Evolutionary conservation across 2,113 vertebrate genomes (phyloP), one percentile per base, ranked within the genome.

Genomic region (Hyperoodon ampullatus): DNA sequence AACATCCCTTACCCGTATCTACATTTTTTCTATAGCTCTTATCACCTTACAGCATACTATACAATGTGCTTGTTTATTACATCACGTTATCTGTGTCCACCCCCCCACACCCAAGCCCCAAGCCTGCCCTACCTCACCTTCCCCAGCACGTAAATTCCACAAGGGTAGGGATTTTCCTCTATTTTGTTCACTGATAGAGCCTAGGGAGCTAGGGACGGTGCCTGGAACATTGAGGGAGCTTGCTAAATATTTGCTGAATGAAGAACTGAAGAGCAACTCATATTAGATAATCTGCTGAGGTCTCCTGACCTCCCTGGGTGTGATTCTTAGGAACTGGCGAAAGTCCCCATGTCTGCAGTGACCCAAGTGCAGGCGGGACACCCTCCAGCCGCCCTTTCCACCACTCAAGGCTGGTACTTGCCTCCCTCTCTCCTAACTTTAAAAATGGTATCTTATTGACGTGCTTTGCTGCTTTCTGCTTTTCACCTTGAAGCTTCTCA

Each of bases 401-500:
- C 39, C 18, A 12, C 35, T 24, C 2, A 7, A 78, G 74, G 63
- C 30, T 84, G 75, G n/a, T 11, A 4, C 42, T 78, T 58, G 60
- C 24, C 35, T 90, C 53, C 9, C 16, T 42, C 44, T 88, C n/a
- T 47, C 23, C 50, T 47, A 16, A 35, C 85, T 85, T 84, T 61
- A 11, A 35, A 88, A 75, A 93, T 55, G 11, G 93, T 70, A 77
- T 90, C 66, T 96, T 68, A 55, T n/a, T 28, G 50, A 83, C 16
- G 35, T 18, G 50, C 85, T 90, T 96, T 86, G 63, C 63, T 75
- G 12, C 21, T 90, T 92, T 80, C 63, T 71, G 12, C 21, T 90
- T 92, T 74, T 90, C 83, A 88, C 44, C n/a, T 78, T 94, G 80
- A 81, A 84, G 65, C 83, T 87, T 87, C 87, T 78, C 33, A 14